These are phyloP conservation scores for Pedionomus torquatus DNA, from an alignment of 2,113 vertebrate genomes.

Conservation along the genomic window DNA sequence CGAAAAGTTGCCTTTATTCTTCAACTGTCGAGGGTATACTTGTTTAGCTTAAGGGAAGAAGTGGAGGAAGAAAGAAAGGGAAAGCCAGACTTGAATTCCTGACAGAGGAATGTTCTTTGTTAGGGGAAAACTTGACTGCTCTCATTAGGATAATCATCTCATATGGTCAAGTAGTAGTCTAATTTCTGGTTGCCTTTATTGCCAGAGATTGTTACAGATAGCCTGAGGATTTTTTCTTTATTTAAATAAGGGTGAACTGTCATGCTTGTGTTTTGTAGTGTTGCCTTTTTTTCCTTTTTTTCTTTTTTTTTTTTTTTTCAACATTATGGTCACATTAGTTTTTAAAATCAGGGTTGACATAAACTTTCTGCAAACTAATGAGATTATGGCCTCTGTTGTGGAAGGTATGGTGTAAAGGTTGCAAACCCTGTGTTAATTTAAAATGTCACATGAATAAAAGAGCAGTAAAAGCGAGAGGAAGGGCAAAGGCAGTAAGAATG, in stretches of 20 bases:
- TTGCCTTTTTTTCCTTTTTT: neutral
- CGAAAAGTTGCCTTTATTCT: neutral
- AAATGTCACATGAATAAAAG: neutral
- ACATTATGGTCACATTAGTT: neutral
- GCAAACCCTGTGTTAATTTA: neutral
- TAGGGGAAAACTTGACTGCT: neutral
- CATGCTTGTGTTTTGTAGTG: neutral
- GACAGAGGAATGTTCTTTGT: neutral
- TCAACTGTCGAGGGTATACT: neutral
- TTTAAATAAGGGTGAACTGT: neutral
- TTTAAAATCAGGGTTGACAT: neutral
- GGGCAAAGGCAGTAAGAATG: neutral
- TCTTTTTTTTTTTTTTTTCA: neutral
- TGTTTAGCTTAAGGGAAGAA: neutral
- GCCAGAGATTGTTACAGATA: neutral
- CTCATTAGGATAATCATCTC: neutral
- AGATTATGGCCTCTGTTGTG: neutral
- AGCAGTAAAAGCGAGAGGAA: slow-evolving; percentile 1
- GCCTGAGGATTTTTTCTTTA: neutral
- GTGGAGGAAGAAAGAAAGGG: neutral
- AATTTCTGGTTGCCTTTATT: neutral
- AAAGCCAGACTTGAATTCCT: neutral
- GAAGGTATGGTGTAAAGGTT: neutral
- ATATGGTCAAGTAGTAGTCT: neutral
- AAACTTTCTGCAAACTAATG: neutral